Evolutionary conservation across 1,140 invertebrate genomes (phyloP).

Genomic region (Ladona fulva): DNA sequence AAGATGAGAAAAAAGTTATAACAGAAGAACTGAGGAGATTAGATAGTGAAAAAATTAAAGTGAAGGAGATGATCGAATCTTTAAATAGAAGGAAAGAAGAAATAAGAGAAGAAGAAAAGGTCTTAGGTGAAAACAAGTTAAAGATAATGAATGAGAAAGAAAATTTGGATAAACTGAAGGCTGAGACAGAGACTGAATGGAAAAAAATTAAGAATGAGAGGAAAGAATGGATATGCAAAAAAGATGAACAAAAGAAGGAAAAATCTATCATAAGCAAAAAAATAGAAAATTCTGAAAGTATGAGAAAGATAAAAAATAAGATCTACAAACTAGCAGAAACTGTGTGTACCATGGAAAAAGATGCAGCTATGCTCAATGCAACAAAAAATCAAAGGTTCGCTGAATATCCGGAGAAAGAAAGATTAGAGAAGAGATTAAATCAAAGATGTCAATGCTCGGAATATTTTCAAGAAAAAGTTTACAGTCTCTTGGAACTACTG

Average conservation of each 20-base stretch:
- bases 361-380: not conserved
- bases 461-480: not conserved
- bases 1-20: too few relatives aligned
- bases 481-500: not conserved
- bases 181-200: not conserved
- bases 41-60: too few relatives aligned
- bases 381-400: not conserved
- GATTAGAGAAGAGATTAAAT: not conserved
- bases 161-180: not conserved
- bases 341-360: not conserved
- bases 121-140: not conserved
- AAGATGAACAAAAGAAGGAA: not conserved
- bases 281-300: not conserved
- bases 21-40: too few relatives aligned
- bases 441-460: not conserved
- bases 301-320: not conserved
- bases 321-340: not conserved
- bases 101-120: too few relatives aligned
- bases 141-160: not conserved
- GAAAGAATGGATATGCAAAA: not conserved
- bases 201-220: not conserved
- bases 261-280: not conserved
- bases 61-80: too few relatives aligned
- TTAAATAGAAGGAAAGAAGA: too few relatives aligned
- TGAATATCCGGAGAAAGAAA: not conserved